Evolutionary conservation across 1,140 invertebrate species (phyloP).

Genomic region (Telenomus remus): DNA sequence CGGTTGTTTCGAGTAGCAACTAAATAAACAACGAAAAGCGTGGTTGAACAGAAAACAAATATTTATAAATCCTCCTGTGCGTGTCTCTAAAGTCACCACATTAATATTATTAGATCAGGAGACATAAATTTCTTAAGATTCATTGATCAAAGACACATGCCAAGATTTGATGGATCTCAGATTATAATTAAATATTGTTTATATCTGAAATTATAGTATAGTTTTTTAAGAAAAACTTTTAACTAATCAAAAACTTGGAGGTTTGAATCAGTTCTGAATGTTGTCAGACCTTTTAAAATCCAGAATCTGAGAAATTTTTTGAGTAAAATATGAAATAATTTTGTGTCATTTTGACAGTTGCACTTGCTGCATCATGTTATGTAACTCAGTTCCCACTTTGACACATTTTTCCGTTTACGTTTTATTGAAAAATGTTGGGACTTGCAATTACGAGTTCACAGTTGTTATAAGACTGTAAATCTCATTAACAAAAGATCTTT

Average conservation of each 20-base stretch:
- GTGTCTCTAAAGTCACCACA: constrained; percentile 1
- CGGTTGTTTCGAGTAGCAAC: too few species aligned
- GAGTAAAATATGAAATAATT: too few species aligned
- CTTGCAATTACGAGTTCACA: constrained; percentile 1
- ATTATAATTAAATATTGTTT: constrained; percentile 14
- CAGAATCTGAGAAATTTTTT: too few species aligned
- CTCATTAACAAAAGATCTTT: background rate
- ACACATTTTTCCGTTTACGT: constrained; percentile 14
- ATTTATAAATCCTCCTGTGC: too few species aligned
- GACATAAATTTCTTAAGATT: constrained; percentile 21
- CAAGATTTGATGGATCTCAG: constrained; percentile 16
- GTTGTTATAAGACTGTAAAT: constrained; percentile 3
- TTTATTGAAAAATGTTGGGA: constrained; percentile 10
- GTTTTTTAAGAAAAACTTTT: too few species aligned
- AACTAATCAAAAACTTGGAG: too few species aligned
- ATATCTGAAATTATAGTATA: too few species aligned
- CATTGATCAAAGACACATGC: constrained; percentile 18
- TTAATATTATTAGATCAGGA: constrained; percentile 19
- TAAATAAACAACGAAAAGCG: too few species aligned
- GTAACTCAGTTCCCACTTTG: constrained; percentile 31
- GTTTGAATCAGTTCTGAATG: too few species aligned
- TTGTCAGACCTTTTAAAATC: too few species aligned
- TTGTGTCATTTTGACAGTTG: constrained; percentile 12
- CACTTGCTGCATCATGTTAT: constrained; percentile 7
- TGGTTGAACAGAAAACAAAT: too few species aligned